Base-by-base conservation (phyloP, 2,888 invertebrate genomes). In the Drosophila longiperda region DNA sequence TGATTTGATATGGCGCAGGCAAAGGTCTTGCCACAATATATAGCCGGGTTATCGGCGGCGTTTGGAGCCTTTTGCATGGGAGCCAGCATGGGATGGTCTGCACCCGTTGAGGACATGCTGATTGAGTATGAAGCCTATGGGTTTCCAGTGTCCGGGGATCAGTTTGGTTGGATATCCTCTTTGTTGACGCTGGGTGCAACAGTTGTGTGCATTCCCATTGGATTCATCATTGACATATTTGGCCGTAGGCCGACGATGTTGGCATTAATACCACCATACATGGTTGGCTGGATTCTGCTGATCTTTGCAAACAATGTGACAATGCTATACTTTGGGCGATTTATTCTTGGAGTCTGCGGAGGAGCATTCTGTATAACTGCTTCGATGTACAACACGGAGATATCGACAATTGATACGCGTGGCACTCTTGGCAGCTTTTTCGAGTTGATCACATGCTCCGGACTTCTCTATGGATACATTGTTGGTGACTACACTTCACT, bases 401-500 rank as follows among this genome's bases (percentile, higher is more conserved):
- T 97, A 52, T 95, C 97, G 0, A 96, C 97, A 80, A 96, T 95
- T 69, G 95, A 95, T 12, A 95, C 97, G 75, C 94, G 98, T 68
- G 98, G 98, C 1, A 95, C 95, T 0, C 93, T 98, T 0, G 98
- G 98, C 2, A 96, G 97, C 45, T 97, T 96, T 86, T 97, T 97
- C 91, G 98, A 98, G 91, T 93, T 98, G 54, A 95, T 97, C 94
- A 93, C 97, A 48, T 96, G 96, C 0, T 91, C 96, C 7, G 98
- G 98, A 65, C 96, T 98, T 61, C 93, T 98, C 0, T 94, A 96
- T 71, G 94, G 96, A 0, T 98, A 97, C 89, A 91, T 94, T 1
- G 92, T 96, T 1, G 98, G 92, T 4, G 80, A 81, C 11, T 79
- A 67, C 20, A 48, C 83, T 0, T 15, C 54, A 1, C 78, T 90